Percentiles rank a stretch among this genome's conserved stretches.
These are phyloP conservation scores for Clanis bilineata DNA, from an alignment of 2,888 invertebrate genomes.

Conservation along the genomic window DNA sequence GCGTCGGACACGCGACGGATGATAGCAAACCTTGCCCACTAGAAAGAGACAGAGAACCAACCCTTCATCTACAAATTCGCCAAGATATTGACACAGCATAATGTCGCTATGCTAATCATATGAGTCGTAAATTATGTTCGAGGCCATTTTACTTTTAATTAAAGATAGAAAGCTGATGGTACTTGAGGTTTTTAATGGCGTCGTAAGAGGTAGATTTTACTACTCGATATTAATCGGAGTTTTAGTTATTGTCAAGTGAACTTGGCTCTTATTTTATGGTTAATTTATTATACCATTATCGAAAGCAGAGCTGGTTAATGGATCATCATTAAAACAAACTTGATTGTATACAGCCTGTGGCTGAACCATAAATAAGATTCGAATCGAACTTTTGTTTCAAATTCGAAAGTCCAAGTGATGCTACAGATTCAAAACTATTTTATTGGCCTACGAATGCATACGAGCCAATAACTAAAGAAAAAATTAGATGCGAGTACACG, in stretches of 20 bases:
- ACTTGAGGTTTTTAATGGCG: constrained; percentile 30
- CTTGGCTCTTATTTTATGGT: not conserved
- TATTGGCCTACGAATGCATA: no score
- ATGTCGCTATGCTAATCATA: constrained; percentile 9
- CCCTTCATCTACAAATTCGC: constrained; percentile 39
- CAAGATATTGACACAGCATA: constrained; percentile 5
- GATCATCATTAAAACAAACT: not conserved
- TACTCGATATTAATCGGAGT: constrained; percentile 26
- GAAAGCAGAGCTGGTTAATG: not conserved
- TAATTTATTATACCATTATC: not conserved
- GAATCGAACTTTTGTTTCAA: no score
- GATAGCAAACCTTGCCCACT: constrained; percentile 27
- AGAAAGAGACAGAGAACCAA: constrained; percentile 49
- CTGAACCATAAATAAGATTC: no score
- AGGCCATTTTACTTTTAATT: constrained; percentile 33
- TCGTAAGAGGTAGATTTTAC: constrained; percentile 28
- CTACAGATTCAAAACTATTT: no score
- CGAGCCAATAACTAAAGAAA: no score
- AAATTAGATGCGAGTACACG: no score
- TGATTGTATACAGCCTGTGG: no score
- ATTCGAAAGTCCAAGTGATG: no score
- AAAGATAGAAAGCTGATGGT: constrained; percentile 35
- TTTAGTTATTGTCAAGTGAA: not conserved
- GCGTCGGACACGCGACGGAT: constrained; percentile 44
- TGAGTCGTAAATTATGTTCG: not conserved